Base-by-base conservation (phyloP, 2,888 invertebrate species). In the Acleris sparsana region DNA sequence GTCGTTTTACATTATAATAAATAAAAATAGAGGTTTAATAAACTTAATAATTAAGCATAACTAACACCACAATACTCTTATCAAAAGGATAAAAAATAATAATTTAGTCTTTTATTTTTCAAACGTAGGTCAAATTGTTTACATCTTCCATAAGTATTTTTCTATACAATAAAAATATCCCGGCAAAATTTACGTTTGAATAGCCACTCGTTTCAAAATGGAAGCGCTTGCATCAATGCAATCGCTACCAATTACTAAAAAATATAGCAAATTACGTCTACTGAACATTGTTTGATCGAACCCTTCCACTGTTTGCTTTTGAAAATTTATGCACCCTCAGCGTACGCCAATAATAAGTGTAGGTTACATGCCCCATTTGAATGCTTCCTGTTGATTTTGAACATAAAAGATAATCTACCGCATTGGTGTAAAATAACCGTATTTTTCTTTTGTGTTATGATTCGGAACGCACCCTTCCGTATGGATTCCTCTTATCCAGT, bases 281-380 rank as follows among this genome's bases (percentile, higher is more conserved):
- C 68, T 73, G 71, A 71, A 75, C 77, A 80, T 84, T 89, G 88
- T 89, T 88, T 85, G 84, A 76, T 74, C 80, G 83, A 87, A 89
- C 88, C 92, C 90, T 86, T 89, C 88, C 76, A 73, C 81, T 82
- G 82, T 84, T 81, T 84, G 79, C 74, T 79, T 82, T 83, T 73
- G 72, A 77, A 90, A 92, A 92, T 87, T 89, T 92, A 92, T 89
- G 86, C 92, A 92, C 92, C 92, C 89, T 84, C 73, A 69, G 64
- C 77, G 75, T 79, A 88, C 90, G 85, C 88, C 89, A 86, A 87
- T 87, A 87, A 86, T 89, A 92, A 92, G 91, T 92, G 87, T 92
- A 89, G 91, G 92, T 92, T 92, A 92, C 89, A 92, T 91, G 91
- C 90, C 87, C 90, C 90, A 92, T 92, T 92, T 90, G 86, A 85